Evolutionary conservation across 2,888 invertebrate species (phyloP).

Genomic region (Thymelicus sylvestris): DNA sequence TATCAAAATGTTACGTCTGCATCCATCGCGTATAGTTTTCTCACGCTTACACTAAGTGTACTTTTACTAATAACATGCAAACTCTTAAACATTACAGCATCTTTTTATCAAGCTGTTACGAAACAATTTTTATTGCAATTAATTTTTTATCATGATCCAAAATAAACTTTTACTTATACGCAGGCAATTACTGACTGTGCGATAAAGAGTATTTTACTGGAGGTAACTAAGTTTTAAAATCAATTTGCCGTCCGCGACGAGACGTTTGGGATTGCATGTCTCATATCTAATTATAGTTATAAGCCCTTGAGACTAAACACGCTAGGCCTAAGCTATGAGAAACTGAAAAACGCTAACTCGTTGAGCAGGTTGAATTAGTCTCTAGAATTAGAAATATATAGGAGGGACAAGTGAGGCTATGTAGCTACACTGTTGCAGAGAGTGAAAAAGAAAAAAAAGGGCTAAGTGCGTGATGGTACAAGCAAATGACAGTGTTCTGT

Average conservation of each 20-base stretch:
- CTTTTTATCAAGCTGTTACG: constrained; percentile 4
- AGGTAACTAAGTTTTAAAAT: constrained; percentile 20
- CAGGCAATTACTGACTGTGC: not conserved
- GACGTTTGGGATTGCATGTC: constrained; percentile 31
- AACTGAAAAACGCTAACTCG: constrained; percentile 36
- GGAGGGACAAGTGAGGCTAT: not conserved
- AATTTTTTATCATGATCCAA: constrained; percentile 6
- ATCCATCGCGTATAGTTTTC: not conserved
- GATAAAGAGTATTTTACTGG: not conserved
- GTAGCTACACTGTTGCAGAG: not conserved
- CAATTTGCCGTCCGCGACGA: constrained; percentile 27
- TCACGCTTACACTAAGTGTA: not conserved
- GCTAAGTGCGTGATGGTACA: too few species aligned
- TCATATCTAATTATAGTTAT: constrained; percentile 34
- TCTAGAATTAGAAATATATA: constrained; percentile 34
- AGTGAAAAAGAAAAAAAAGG: not conserved
- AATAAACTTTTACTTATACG: constrained; percentile 5
- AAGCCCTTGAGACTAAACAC: constrained; percentile 26
- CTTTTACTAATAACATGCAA: constrained; percentile 10
- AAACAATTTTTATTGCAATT: constrained; percentile 15
- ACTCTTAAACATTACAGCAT: constrained; percentile 6
- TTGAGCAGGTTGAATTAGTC: constrained; percentile 30
- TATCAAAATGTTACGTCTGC: not conserved
- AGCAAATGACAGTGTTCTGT: too few species aligned
- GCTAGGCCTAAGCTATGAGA: constrained; percentile 27